Percentiles rank a stretch among this genome's conserved stretches.
phyloP scores from a whole-genome alignment of 2,797 vertebrate species.

The Propithecus deckenii region DNA sequence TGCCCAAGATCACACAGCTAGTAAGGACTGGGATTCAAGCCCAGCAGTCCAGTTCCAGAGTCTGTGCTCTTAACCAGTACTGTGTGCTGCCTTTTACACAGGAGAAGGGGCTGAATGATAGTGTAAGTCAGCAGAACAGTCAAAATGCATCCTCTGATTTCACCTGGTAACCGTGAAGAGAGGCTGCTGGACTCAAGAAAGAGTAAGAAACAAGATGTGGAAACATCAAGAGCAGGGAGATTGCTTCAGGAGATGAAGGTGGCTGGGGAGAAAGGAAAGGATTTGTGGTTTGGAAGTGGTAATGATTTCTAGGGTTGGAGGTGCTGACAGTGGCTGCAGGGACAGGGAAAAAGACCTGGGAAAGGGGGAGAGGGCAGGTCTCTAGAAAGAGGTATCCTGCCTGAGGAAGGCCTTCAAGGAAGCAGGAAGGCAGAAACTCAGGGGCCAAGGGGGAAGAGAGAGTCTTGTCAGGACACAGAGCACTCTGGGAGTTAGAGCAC shows the following conservation, averaged over 20 bases:
- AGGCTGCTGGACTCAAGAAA: not conserved
- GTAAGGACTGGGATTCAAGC: not conserved
- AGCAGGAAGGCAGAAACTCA: not conserved
- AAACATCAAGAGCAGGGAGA: not conserved
- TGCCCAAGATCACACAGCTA: not conserved
- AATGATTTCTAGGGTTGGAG: not conserved
- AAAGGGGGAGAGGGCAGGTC: not conserved
- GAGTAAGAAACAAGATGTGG: not conserved
- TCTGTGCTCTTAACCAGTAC: not conserved
- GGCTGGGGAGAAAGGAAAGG: not conserved
- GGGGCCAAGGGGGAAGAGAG: not conserved
- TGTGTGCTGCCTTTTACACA: not conserved
- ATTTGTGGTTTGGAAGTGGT: not conserved
- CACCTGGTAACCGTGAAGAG: not conserved
- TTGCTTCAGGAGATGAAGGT: not conserved
- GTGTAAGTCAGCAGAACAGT: not conserved
- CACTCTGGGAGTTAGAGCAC: not conserved
- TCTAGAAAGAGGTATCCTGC: not conserved
- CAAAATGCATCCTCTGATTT: not conserved
- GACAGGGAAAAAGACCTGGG: not conserved
- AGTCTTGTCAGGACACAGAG: not conserved
- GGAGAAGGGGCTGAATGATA: not conserved
- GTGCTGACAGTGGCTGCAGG: not conserved
- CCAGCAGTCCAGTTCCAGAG: not conserved
- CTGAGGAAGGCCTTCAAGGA: not conserved